phyloP scores from a whole-genome alignment of 2,113 vertebrate species.

The Brachypteracias leptosomus region DNA sequence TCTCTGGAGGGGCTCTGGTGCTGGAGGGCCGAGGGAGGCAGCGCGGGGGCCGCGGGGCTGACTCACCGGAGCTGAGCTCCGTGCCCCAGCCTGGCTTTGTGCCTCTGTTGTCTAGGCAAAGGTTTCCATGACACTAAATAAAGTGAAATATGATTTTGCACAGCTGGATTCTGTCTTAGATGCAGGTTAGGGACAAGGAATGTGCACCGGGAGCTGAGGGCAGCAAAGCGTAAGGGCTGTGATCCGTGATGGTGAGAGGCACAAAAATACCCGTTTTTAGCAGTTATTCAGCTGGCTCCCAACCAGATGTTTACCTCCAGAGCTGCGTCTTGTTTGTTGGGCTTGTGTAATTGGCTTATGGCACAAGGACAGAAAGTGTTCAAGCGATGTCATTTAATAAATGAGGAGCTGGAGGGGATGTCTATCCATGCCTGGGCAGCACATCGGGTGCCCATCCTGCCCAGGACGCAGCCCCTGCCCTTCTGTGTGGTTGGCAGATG shows the following conservation, averaged over 20 bases:
- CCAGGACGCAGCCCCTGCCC: neutral
- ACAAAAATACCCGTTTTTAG: conserved; percentile 39
- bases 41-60: rapidly evolving
- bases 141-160: conserved; percentile 51
- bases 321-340: neutral
- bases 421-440: neutral
- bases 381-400: neutral
- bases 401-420: neutral
- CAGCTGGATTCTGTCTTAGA: conserved; percentile 55
- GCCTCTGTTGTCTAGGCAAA: conserved; percentile 58
- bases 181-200: conserved; percentile 42
- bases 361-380: neutral
- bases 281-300: neutral
- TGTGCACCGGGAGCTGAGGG: conserved; percentile 1
- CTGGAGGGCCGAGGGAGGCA: rapidly evolving
- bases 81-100: neutral
- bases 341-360: neutral
- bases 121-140: conserved; percentile 63
- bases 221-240: conserved; percentile 36
- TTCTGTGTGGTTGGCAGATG: neutral
- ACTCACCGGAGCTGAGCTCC: neutral
- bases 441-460: neutral
- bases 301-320: conserved; percentile 12
- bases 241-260: neutral
- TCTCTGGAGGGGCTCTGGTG: rapidly evolving